Percentiles rank a stretch among this genome's conserved stretches.
Conservation (phyloP, 2,113 vertebrate species). For the Elachura formosa region DNA sequence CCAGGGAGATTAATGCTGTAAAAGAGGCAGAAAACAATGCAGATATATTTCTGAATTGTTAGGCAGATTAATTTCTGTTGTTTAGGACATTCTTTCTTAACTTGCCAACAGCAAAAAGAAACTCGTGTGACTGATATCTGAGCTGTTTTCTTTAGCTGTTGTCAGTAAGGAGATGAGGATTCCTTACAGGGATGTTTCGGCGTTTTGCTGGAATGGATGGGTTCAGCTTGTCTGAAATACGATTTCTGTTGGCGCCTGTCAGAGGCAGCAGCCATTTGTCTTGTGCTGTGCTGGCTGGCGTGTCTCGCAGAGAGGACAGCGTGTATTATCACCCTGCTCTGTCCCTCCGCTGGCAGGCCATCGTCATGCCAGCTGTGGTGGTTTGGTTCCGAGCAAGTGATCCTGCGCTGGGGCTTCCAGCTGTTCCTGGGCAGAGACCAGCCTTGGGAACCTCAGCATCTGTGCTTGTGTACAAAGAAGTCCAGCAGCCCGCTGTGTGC, state of each 20-base stretch:
- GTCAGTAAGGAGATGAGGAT: not conserved
- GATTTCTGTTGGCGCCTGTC: not conserved
- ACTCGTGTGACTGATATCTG: not conserved
- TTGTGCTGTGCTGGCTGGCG: not conserved
- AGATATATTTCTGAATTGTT: not conserved
- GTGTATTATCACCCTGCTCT: not conserved
- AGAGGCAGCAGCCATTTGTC: not conserved
- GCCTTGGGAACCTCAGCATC: fast-evolving
- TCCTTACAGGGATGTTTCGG: not conserved
- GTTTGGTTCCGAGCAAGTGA: not conserved
- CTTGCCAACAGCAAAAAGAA: not conserved
- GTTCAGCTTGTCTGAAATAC: not conserved
- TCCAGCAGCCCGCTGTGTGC: not conserved
- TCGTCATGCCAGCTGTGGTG: fast-evolving
- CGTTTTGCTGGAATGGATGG: not conserved
- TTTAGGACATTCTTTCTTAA: not conserved
- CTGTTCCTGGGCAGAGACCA: not conserved
- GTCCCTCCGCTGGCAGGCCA: not conserved
- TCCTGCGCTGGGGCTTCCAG: not conserved
- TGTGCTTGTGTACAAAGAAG: no score
- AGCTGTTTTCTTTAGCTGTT: not conserved
- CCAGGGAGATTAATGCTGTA: not conserved
- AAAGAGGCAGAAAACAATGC: not conserved
- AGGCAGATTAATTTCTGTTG: not conserved
- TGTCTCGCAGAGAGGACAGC: not conserved